Conservation (phyloP, 2,888 invertebrate species). For the Epirrhoe alternata region DNA sequence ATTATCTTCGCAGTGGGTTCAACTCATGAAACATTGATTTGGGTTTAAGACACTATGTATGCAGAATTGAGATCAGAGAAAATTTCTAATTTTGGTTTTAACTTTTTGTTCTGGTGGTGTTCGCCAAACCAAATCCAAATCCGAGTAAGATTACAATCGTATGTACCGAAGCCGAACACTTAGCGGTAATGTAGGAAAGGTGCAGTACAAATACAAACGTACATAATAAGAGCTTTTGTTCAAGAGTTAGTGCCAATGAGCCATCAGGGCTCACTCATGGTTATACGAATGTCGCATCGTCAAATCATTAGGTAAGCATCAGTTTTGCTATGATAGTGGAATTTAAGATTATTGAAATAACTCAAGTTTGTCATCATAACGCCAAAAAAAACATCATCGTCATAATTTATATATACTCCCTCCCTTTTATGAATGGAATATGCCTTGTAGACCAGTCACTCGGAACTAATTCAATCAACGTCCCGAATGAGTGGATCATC, state of each 20-base stretch:
- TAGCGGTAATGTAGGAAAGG: too few species aligned
- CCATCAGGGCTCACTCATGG: background rate
- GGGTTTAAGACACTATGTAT: background rate
- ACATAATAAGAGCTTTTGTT: background rate
- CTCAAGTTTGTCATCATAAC: too few species aligned
- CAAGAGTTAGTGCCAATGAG: background rate
- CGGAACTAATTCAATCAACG: constrained; percentile 58
- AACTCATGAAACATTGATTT: background rate
- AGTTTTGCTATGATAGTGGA: background rate
- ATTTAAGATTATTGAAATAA: background rate
- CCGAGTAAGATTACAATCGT: too few species aligned
- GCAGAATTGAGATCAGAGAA: background rate
- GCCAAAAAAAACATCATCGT: background rate
- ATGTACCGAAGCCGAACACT: too few species aligned
- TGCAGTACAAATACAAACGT: background rate
- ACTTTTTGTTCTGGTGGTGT: background rate
- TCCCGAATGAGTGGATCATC: constrained; percentile 56
- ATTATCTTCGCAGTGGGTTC: background rate
- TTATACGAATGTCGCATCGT: background rate
- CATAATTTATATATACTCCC: background rate
- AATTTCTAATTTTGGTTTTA: background rate
- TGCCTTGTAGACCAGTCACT: constrained; percentile 35
- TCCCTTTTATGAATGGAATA: constrained; percentile 42
- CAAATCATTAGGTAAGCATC: background rate
- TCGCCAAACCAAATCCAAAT: background rate